Evolutionary conservation across 2,888 invertebrate genomes (phyloP).

Genomic region (Pyrgus malvae): DNA sequence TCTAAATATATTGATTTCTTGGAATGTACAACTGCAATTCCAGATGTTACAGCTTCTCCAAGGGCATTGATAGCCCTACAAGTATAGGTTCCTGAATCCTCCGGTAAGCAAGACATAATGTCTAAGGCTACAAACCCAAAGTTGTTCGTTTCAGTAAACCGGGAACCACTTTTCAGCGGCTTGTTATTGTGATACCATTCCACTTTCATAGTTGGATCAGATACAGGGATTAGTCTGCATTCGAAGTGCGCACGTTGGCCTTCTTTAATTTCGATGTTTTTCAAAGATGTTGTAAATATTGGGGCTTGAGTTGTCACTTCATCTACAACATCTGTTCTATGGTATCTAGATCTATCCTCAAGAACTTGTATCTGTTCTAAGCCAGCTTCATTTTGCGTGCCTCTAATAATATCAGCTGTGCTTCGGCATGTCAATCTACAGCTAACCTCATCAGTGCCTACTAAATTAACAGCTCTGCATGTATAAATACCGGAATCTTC

Average conservation of each 20-base stretch:
- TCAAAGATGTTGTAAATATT: constrained; percentile 95
- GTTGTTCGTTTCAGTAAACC: constrained; percentile 97
- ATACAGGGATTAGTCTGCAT: constrained; percentile 95
- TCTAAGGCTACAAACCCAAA: constrained; percentile 99
- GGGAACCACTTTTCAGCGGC: constrained; percentile 94
- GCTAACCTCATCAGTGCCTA: constrained; percentile 93
- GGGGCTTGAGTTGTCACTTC: constrained; percentile 95
- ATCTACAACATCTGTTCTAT: constrained; percentile 87
- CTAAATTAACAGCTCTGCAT: constrained; percentile 94
- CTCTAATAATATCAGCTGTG: constrained; percentile 90
- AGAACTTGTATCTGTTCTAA: constrained; percentile 94
- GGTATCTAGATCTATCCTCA: constrained; percentile 91
- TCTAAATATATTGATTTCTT: constrained; percentile 93
- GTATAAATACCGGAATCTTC: constrained; percentile 98
- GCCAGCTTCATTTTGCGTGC: constrained; percentile 93
- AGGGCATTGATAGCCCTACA: constrained; percentile 95
- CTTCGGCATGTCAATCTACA: constrained; percentile 88
- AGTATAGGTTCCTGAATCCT: constrained; percentile 98
- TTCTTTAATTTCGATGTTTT: constrained; percentile 95
- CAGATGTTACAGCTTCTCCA: constrained; percentile 96
- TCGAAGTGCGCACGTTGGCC: constrained; percentile 97
- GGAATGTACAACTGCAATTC: constrained; percentile 91
- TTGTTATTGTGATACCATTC: constrained; percentile 97
- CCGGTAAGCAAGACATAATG: constrained; percentile 96
- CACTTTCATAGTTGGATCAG: constrained; percentile 95